Evolutionary conservation across 2,797 vertebrate genomes (phyloP).

Genomic region (Esox masquinongy): DNA sequence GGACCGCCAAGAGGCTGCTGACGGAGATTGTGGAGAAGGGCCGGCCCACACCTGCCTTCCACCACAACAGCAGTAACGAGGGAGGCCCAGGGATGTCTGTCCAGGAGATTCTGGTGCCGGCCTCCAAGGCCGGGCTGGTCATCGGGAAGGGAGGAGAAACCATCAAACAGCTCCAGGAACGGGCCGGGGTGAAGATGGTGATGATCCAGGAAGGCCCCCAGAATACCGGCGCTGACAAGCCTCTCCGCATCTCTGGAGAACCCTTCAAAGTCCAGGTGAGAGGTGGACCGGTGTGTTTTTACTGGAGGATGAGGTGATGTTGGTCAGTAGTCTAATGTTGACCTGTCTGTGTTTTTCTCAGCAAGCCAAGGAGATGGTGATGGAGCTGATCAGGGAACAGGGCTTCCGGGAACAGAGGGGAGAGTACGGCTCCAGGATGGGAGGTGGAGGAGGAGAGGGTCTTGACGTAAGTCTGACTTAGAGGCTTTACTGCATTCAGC

Average conservation of each 20-base stretch:
- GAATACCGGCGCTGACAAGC: constrained; percentile 97
- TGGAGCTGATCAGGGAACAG: constrained; percentile 98
- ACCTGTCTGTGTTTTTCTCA: constrained; percentile 53
- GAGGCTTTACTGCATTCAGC: not conserved
- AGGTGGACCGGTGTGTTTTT: not conserved
- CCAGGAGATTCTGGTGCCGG: constrained; percentile 98
- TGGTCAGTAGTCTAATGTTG: not conserved
- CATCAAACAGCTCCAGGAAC: constrained; percentile 98
- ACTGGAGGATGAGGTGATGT: not conserved
- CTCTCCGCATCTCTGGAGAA: constrained; percentile 96
- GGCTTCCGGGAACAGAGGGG: constrained; percentile 97
- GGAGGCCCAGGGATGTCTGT: constrained; percentile 88
- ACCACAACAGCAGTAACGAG: constrained; percentile 82
- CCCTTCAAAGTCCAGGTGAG: constrained; percentile 98
- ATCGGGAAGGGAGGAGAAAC: constrained; percentile 98
- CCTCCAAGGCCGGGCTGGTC: constrained; percentile 96
- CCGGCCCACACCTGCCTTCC: constrained; percentile 91
- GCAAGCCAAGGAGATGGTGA: constrained; percentile 99
- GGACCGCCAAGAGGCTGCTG: constrained; percentile 90
- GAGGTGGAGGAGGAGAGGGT: constrained; percentile 85
- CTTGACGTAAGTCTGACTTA: constrained; percentile 82
- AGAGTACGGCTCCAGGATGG: constrained; percentile 94
- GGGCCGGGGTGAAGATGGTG: constrained; percentile 98
- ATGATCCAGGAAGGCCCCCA: constrained; percentile 99
- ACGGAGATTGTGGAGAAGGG: constrained; percentile 98